phyloP scores from a whole-genome alignment of 2,797 vertebrate species.

The Lindbergichthys nudifrons region DNA sequence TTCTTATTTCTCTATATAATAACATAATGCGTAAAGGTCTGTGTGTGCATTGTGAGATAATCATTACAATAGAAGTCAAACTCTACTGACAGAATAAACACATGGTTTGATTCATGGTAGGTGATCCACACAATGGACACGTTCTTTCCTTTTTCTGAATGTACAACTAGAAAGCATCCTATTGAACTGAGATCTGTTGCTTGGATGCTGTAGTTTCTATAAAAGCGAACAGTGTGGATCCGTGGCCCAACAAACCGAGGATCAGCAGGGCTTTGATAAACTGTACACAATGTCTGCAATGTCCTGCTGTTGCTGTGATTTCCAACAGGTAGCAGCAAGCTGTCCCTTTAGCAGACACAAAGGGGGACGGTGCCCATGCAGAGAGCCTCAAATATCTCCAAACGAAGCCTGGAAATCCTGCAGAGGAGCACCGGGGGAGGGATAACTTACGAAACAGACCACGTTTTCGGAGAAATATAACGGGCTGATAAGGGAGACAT shows the following conservation, averaged over 20 bases:
- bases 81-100: background rate
- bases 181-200: constrained; percentile 6
- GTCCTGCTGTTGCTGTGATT: constrained; percentile 40
- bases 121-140: background rate
- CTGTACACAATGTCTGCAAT: constrained; percentile 7
- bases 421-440: constrained; percentile 33
- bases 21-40: background rate
- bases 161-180: background rate
- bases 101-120: background rate
- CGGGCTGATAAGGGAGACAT: background rate
- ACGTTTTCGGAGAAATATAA: constrained; percentile 23
- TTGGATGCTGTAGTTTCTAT: background rate
- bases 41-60: background rate
- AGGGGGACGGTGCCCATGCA: constrained; percentile 33
- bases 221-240: background rate
- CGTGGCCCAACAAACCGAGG: background rate
- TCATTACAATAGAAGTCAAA: background rate
- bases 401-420: constrained; percentile 56
- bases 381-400: constrained; percentile 69
- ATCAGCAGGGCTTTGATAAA: constrained; percentile 8
- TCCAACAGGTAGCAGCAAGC: constrained; percentile 51
- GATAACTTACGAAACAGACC: constrained; percentile 37
- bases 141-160: background rate
- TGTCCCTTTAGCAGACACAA: constrained; percentile 33
- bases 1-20: background rate